Evolutionary conservation across 2,113 vertebrate genomes (phyloP).

Genomic region (Rhabdomys dilectus): DNA sequence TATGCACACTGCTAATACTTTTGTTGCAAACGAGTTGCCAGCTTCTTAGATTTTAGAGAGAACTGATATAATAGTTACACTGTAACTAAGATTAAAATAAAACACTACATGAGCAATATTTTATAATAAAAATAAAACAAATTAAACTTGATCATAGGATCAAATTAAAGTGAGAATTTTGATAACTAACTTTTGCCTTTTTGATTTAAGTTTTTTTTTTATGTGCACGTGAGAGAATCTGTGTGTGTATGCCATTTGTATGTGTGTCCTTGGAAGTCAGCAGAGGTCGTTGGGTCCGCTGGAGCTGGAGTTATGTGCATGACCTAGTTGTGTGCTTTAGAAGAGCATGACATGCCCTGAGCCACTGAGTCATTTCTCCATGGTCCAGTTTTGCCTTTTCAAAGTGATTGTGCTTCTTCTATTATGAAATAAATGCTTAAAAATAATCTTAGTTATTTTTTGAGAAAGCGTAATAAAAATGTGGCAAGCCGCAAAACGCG

Average conservation of each 20-base stretch:
- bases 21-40: not conserved
- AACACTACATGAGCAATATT: not conserved
- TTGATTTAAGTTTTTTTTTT: not conserved
- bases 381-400: slow-evolving; percentile 5
- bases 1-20: not conserved
- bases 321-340: too few species aligned
- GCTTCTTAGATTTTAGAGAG: not conserved
- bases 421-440: not conserved
- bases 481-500: not conserved
- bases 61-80: not conserved
- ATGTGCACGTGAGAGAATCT: not conserved
- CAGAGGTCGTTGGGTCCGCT: not conserved
- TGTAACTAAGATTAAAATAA: not conserved
- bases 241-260: not conserved
- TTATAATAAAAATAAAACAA: not conserved
- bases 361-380: not conserved
- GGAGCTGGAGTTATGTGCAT: not conserved
- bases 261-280: not conserved
- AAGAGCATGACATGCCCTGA: not conserved
- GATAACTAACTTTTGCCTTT: not conserved
- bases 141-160: not conserved
- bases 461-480: not conserved
- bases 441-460: not conserved
- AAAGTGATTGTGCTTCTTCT: not conserved
- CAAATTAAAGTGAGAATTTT: slow-evolving; percentile 34